phyloP scores from a whole-genome alignment of 2,797 vertebrate species.

The Propithecus deckenii region DNA sequence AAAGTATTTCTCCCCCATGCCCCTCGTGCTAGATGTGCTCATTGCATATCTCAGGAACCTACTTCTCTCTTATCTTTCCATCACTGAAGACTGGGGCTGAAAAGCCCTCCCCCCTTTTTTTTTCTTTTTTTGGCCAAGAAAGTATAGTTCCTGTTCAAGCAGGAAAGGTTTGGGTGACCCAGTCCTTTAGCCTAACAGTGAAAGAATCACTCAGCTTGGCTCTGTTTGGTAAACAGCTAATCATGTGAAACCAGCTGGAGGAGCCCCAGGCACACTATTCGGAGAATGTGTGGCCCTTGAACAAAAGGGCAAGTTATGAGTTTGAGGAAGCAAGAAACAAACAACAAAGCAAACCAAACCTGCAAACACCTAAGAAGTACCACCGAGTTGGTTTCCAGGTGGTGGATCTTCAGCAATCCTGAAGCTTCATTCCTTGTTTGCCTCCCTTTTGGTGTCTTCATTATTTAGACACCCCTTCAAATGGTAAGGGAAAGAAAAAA shows the following conservation, averaged over 20 bases:
- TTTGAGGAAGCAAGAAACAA: constrained; percentile 29
- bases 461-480: constrained; percentile 10
- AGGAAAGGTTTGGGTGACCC: not conserved
- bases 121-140: not conserved
- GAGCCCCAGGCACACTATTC: not conserved
- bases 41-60: not conserved
- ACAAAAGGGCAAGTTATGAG: constrained; percentile 8
- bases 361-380: not conserved
- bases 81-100: not conserved
- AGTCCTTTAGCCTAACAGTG: not conserved
- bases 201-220: not conserved
- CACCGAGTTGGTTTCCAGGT: not conserved
- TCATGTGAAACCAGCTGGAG: not conserved
- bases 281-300: not conserved
- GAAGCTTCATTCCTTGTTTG: not conserved
- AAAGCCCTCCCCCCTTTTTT: not conserved
- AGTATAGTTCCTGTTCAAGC: not conserved
- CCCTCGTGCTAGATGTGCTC: not conserved
- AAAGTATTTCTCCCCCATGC: not conserved
- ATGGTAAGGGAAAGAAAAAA: not conserved
- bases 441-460: not conserved
- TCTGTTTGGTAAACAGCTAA: constrained; percentile 5
- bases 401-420: not conserved
- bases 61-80: not conserved
- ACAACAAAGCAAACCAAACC: not conserved